phyloP scores from a whole-genome alignment of 2,888 invertebrate genomes.

The Adelognathus sp. region DNA sequence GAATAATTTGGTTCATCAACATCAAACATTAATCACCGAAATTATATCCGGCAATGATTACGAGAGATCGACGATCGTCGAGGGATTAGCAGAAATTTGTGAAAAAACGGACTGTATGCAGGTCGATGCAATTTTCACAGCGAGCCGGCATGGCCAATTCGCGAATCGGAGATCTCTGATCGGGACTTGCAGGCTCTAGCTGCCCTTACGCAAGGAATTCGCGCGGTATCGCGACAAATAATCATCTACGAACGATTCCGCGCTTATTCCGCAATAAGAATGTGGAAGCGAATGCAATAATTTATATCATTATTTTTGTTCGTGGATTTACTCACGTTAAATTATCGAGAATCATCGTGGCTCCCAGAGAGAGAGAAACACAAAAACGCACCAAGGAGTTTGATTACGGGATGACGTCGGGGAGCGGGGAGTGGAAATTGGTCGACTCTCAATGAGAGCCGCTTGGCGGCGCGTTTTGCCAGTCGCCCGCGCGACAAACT shows the following conservation, averaged over 20 bases:
- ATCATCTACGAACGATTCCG: slow-evolving; percentile 68
- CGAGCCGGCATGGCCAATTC: slow-evolving; percentile 64
- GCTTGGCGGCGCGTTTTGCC: slow-evolving; percentile 64
- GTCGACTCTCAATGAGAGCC: no score
- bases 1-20: neutral
- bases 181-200: neutral
- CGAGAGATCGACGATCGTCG: slow-evolving; percentile 19
- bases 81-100: slow-evolving; percentile 1
- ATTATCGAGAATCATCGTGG: slow-evolving; percentile 78
- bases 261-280: slow-evolving; percentile 60
- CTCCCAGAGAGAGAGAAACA: slow-evolving; percentile 78
- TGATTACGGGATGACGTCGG: slow-evolving; percentile 76
- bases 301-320: neutral
- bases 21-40: neutral
- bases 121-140: slow-evolving; percentile 42
- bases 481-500: slow-evolving; percentile 9
- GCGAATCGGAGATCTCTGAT: neutral
- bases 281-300: no score
- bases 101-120: neutral
- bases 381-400: slow-evolving; percentile 73
- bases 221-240: slow-evolving; percentile 70
- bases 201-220: slow-evolving; percentile 68
- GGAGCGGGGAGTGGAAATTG: slow-evolving; percentile 75
- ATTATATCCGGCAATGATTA: neutral
- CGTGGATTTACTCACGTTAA: slow-evolving; percentile 75